Evolutionary conservation across 2,888 invertebrate genomes (phyloP), one percentile per base, ranked within the genome.

Genomic region (Drosophila histrio): DNA sequence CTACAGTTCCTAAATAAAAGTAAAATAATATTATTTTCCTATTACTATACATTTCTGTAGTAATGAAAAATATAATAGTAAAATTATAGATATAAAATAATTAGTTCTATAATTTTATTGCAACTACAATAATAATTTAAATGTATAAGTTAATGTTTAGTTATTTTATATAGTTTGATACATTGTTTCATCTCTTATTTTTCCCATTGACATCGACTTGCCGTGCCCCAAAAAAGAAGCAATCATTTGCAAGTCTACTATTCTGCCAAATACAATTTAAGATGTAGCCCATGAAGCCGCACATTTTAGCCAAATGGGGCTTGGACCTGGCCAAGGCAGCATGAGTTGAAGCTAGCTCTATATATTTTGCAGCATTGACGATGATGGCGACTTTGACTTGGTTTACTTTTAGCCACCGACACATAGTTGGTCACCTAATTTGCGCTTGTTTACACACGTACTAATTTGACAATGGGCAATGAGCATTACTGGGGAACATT

Each of bases 401-500:
- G 83, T 79, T 87, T 87, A 73, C 63, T 77, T 84, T 57, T 67
- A 19, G 58, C n/a, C 38, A 28, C n/a, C 38, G 19, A 41, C 47
- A 50, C 38, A 26, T 36, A 38, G 58, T 43, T 54, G 83, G 82
- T 76, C 88, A 74, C 79, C 83, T 79, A 77, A 87, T 85, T 79
- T 85, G 56, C 24, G 62, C 73, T 85, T 77, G 77, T 77, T 85
- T 79, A 63, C 83, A 58, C 66, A 59, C 39, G n/a, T n/a, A 64
- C 79, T 72, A 79, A 84, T 87, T 87, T 87, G 88, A 87, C 82
- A 83, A 87, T 87, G 87, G 75, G 78, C 76, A 75, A 60, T 73
- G 69, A 15, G 47, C 59, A 65, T 52, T 63, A 62, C 61, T 61
- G 41, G 34, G 30, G 54, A 15, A 61, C 52, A 47, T 47, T 59